Evolutionary conservation across 2,797 vertebrate genomes (phyloP).

Genomic region (Kryptopterus vitreolus): DNA sequence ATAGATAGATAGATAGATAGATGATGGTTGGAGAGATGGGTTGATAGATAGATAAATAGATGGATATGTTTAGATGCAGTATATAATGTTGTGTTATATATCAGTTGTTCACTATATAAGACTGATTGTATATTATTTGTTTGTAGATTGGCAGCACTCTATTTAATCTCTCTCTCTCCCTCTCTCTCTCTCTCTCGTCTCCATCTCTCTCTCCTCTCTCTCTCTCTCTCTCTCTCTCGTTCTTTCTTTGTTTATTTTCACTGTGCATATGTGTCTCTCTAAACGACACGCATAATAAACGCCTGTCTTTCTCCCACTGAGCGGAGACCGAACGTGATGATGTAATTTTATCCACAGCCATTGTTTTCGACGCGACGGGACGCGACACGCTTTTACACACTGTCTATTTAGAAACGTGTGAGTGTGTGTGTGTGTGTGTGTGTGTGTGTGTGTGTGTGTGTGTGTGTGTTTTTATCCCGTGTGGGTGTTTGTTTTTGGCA

Average conservation of each 20-base stretch:
- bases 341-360: slow-evolving; percentile 11
- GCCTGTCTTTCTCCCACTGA: neutral
- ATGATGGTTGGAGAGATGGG: too few relatives aligned
- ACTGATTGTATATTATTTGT: neutral
- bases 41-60: too few relatives aligned
- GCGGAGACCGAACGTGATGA: neutral
- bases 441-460: rapidly evolving
- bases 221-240: neutral
- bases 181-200: neutral
- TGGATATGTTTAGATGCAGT: too few relatives aligned
- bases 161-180: neutral
- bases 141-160: neutral
- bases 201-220: neutral
- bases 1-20: too few relatives aligned
- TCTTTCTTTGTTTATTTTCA: neutral
- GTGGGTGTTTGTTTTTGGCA: slow-evolving; percentile 2
- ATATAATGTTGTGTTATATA: neutral
- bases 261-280: neutral
- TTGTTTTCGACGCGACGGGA: slow-evolving; percentile 1
- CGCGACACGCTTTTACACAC: slow-evolving; percentile 15
- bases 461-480: neutral
- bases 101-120: neutral
- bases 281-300: slow-evolving; percentile 7
- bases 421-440: neutral
- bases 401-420: slow-evolving; percentile 1